A percentile compares a stretch with the other conserved stretches of the same genome.
These are phyloP conservation scores for Anadara kagoshimensis DNA, from an alignment of 1,140 invertebrate species.

Conservation along the genomic window DNA sequence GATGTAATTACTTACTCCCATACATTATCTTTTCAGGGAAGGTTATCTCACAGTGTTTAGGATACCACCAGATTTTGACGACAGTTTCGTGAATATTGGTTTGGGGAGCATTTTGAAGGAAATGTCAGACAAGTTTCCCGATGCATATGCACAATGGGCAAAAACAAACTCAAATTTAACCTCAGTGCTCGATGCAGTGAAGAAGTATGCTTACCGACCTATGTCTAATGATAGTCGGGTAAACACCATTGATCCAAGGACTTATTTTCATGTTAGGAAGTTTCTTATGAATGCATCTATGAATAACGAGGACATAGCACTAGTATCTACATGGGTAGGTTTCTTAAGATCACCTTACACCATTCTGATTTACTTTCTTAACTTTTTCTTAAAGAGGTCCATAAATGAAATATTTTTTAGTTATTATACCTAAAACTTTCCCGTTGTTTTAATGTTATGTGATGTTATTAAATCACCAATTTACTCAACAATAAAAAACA, in stretches of 20 bases:
- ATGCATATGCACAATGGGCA: slow-evolving; percentile 44
- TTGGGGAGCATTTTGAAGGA: slow-evolving; percentile 55
- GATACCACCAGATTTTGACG: slow-evolving; percentile 70
- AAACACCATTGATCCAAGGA: slow-evolving; percentile 65
- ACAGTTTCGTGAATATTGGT: slow-evolving; percentile 68
- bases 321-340: slow-evolving; percentile 66
- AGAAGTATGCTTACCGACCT: slow-evolving; percentile 65
- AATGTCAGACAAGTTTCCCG: slow-evolving; percentile 39
- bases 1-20: too few species aligned
- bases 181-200: slow-evolving; percentile 55
- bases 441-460: too few species aligned
- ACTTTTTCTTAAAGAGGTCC: too few species aligned
- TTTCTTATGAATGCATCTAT: slow-evolving; percentile 51
- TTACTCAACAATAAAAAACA: too few species aligned
- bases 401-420: too few species aligned
- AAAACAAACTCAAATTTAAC: slow-evolving; percentile 54
- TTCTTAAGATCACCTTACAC: not conserved
- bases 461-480: too few species aligned
- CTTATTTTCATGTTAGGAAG: slow-evolving; percentile 58
- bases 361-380: too few species aligned
- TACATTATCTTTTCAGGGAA: slow-evolving; percentile 35
- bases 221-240: slow-evolving; percentile 51
- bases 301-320: slow-evolving; percentile 49
- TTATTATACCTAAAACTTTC: too few species aligned
- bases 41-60: slow-evolving; percentile 52